A percentile compares a stretch with the other conserved stretches of the same genome.
phyloP scores from a whole-genome alignment of 2,113 vertebrate species.

The Colius striatus region DNA sequence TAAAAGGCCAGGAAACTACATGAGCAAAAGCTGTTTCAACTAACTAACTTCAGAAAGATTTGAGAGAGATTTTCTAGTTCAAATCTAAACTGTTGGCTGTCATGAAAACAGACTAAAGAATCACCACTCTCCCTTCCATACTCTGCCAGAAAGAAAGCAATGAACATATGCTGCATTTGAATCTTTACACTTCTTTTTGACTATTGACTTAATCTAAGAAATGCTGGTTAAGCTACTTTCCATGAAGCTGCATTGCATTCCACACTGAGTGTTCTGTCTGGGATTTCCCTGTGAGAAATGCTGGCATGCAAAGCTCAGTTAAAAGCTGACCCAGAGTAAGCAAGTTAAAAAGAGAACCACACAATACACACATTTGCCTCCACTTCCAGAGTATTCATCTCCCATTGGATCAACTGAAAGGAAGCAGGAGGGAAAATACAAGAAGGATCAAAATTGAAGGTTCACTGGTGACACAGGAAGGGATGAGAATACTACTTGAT shows the following conservation, averaged over 20 bases:
- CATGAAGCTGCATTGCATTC: not conserved
- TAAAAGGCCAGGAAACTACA: not conserved
- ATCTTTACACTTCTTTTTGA: not conserved
- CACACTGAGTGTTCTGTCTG: conserved; percentile 74
- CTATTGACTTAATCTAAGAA: not conserved
- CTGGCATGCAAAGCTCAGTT: conserved; percentile 88
- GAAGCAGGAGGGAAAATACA: conserved; percentile 89
- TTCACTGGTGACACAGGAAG: conserved; percentile 61
- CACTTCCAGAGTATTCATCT: conserved; percentile 96
- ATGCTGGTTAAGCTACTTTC: not conserved
- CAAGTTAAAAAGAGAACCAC: conserved; percentile 72
- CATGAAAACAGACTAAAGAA: not conserved
- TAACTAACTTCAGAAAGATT: not conserved
- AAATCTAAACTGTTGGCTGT: not conserved
- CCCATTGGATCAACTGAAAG: conserved; percentile 94
- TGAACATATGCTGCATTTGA: not conserved
- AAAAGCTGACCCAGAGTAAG: conserved; percentile 75
- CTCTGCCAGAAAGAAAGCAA: not conserved
- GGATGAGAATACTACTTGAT: conserved; percentile 58
- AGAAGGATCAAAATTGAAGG: conserved; percentile 86
- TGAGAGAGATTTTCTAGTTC: not conserved
- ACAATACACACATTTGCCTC: conserved; percentile 99
- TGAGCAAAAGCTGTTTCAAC: not conserved
- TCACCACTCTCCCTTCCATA: not conserved
- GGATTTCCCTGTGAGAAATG: conserved; percentile 74